A percentile compares a stretch with the other conserved stretches of the same genome.
Conservation (phyloP, 64 coral and sea anemone species). For the Hydrozoanthus tunicans region DNA sequence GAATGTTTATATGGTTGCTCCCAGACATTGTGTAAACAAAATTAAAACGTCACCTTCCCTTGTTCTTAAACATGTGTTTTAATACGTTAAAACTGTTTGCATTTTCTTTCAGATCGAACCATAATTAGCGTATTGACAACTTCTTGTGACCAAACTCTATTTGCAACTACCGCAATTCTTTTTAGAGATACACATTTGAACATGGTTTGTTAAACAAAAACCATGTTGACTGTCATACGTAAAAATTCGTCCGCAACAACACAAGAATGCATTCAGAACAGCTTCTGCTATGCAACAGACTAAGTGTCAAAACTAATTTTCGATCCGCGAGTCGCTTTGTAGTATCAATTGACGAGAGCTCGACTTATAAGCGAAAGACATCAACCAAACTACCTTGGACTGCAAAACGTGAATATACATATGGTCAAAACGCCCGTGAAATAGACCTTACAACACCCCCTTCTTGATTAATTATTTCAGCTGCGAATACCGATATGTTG, state of each 20-base stretch:
- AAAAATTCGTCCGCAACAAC: background rate
- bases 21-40: slow-evolving; percentile 16
- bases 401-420: no score
- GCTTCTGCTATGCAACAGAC: background rate
- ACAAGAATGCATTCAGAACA: background rate
- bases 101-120: background rate
- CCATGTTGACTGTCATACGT: no score
- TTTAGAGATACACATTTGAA: no score
- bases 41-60: background rate
- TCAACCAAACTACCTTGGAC: no score
- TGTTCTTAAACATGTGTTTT: background rate
- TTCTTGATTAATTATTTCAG: background rate
- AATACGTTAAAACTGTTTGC: slow-evolving; percentile 18
- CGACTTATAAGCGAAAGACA: background rate
- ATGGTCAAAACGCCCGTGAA: no score
- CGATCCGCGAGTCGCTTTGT: background rate
- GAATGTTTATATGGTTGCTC: no score
- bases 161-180: background rate
- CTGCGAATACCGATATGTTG: background rate
- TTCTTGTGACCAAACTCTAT: background rate
- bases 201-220: no score
- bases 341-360: background rate
- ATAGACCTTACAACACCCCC: background rate
- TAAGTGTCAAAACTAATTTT: background rate
- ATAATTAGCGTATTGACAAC: background rate